These are phyloP conservation scores for Oostethus manadensis DNA, from an alignment of 2,113 vertebrate species.

Conservation along the genomic window DNA sequence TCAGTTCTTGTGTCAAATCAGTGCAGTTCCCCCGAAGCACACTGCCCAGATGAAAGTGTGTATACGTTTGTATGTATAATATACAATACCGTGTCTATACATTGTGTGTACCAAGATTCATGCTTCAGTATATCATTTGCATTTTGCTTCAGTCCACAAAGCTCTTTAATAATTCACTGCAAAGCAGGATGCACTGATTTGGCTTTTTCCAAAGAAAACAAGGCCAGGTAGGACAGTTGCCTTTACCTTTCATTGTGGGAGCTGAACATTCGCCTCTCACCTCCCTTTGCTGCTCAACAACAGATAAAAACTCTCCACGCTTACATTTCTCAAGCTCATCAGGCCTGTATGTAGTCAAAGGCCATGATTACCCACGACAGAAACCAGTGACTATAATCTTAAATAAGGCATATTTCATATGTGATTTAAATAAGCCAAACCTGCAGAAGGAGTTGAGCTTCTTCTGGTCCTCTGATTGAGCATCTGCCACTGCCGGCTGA, in stretches of 20 bases:
- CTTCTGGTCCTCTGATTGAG: slow-evolving; percentile 59
- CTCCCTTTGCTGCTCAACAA: slow-evolving; percentile 19
- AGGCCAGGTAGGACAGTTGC: slow-evolving; percentile 7
- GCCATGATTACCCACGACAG: neutral
- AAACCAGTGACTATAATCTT: slow-evolving; percentile 24
- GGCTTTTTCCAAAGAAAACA: slow-evolving; percentile 27
- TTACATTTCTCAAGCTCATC: slow-evolving; percentile 10
- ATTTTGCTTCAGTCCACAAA: slow-evolving; percentile 13
- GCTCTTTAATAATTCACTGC: slow-evolving; percentile 39
- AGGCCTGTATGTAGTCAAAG: slow-evolving; percentile 4
- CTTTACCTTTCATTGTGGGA: slow-evolving; percentile 21
- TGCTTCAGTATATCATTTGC: too few species aligned
- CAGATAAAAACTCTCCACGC: slow-evolving; percentile 21
- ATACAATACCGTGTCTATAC: too few species aligned
- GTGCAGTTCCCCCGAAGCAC: too few species aligned
- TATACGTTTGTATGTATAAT: too few species aligned
- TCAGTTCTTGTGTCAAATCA: neutral
- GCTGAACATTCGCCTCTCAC: neutral
- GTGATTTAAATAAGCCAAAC: slow-evolving; percentile 36
- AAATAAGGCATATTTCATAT: slow-evolving; percentile 4
- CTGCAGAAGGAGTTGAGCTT: slow-evolving; percentile 21
- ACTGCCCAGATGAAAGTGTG: too few species aligned
- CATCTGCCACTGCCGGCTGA: slow-evolving; percentile 65
- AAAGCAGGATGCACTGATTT: slow-evolving; percentile 31
- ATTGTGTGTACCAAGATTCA: too few species aligned